Percentiles rank a stretch among this genome's conserved stretches.
These are phyloP conservation scores for Sceloporus undulatus DNA, from an alignment of 2,113 vertebrate species.

Conservation along the genomic window DNA sequence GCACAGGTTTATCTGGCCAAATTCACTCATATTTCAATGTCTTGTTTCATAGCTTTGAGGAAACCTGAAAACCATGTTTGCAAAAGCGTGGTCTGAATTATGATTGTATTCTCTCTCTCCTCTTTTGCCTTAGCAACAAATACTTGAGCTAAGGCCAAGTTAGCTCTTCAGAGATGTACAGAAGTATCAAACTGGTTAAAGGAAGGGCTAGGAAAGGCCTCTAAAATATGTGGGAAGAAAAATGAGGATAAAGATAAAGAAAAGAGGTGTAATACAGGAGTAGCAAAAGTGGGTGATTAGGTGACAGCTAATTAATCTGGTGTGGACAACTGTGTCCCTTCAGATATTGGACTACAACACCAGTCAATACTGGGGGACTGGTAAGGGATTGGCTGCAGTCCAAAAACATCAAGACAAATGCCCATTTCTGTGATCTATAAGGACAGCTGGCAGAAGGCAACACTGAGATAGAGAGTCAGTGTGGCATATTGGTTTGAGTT, in stretches of 20 bases:
- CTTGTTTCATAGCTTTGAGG: constrained; percentile 51
- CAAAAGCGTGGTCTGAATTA: not conserved
- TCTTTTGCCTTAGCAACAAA: constrained; percentile 8
- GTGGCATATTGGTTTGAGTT: too few relatives aligned
- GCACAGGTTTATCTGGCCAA: constrained; percentile 60
- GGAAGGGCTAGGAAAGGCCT: not conserved
- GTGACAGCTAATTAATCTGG: not conserved
- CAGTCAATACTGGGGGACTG: not conserved
- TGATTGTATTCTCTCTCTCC: not conserved
- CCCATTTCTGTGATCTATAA: too few relatives aligned
- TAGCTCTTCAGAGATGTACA: not conserved
- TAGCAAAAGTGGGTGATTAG: not conserved
- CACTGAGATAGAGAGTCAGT: too few relatives aligned
- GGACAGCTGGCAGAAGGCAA: too few relatives aligned
- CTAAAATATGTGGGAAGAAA: not conserved
- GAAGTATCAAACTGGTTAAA: not conserved
- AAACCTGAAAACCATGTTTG: not conserved
- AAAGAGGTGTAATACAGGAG: not conserved
- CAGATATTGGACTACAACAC: not conserved
- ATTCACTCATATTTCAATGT: constrained; percentile 50
- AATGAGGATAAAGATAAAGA: not conserved
- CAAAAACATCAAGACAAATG: not conserved
- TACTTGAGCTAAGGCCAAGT: not conserved
- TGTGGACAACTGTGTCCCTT: not conserved
- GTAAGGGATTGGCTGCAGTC: not conserved